Conservation (phyloP, 92 coral and sea anemone species). For the Epizoanthus rinbou region DNA sequence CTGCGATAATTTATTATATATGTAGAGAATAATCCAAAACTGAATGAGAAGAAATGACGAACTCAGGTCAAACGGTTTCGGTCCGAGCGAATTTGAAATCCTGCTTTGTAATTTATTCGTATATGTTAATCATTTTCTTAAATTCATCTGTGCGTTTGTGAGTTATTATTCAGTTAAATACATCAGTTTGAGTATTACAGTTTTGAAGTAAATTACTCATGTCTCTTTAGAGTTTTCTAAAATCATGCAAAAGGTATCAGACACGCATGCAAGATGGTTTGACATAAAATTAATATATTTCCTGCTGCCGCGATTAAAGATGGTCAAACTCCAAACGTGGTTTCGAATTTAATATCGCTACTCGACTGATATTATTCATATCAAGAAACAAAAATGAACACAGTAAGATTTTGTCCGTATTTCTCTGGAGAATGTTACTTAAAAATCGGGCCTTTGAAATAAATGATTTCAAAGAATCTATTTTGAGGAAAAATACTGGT, state of each 20-base stretch:
- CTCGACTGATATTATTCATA: too few species aligned
- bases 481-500: neutral
- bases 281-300: too few species aligned
- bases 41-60: neutral
- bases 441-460: too few species aligned
- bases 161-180: constrained; percentile 1
- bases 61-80: neutral
- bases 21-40: neutral
- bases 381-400: too few species aligned
- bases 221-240: neutral
- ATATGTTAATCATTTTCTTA: neutral
- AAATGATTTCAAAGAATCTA: neutral
- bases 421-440: too few species aligned
- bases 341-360: too few species aligned
- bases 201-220: neutral
- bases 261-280: neutral
- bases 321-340: too few species aligned
- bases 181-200: constrained; percentile 22
- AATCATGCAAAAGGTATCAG: neutral
- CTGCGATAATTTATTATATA: neutral
- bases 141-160: neutral
- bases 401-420: too few species aligned
- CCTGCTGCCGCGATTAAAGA: too few species aligned
- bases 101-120: neutral
- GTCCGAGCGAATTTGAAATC: too few species aligned